These are phyloP conservation scores for Microcaecilia unicolor DNA, from an alignment of 2,797 vertebrate genomes.

Conservation along the genomic window DNA sequence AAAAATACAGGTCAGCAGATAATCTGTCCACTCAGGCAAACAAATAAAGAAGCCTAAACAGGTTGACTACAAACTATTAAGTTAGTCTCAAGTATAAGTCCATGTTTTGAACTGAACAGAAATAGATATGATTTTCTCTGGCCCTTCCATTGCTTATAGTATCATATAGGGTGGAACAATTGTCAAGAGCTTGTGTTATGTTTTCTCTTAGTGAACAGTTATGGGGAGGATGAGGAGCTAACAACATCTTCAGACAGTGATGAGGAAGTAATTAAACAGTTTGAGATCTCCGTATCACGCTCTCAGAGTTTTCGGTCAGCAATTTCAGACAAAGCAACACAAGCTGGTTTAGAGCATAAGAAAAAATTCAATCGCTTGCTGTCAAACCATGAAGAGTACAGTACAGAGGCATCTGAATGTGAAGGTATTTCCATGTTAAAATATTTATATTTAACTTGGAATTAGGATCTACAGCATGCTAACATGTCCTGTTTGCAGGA, in stretches of 20 bases:
- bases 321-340: conserved; percentile 28
- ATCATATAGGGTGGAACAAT: too few species aligned
- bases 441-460: neutral
- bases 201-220: conserved; percentile 57
- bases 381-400: conserved; percentile 57
- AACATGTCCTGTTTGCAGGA: neutral
- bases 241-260: conserved; percentile 64
- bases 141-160: neutral
- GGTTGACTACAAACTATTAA: too few species aligned
- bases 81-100: neutral
- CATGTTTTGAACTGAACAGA: neutral
- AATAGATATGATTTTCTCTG: too few species aligned
- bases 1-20: too few species aligned
- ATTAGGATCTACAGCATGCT: neutral
- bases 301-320: conserved; percentile 59
- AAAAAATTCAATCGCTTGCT: conserved; percentile 47
- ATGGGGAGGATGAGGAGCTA: conserved; percentile 44
- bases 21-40: too few species aligned
- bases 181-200: neutral
- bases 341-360: conserved; percentile 23
- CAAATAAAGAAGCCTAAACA: too few species aligned
- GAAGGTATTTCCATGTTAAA: conserved; percentile 48
- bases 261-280: conserved; percentile 67
- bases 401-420: conserved; percentile 55
- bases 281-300: conserved; percentile 68